These are phyloP conservation scores for Aviceda subcristata DNA, from an alignment of 2,113 vertebrate species.

Conservation along the genomic window DNA sequence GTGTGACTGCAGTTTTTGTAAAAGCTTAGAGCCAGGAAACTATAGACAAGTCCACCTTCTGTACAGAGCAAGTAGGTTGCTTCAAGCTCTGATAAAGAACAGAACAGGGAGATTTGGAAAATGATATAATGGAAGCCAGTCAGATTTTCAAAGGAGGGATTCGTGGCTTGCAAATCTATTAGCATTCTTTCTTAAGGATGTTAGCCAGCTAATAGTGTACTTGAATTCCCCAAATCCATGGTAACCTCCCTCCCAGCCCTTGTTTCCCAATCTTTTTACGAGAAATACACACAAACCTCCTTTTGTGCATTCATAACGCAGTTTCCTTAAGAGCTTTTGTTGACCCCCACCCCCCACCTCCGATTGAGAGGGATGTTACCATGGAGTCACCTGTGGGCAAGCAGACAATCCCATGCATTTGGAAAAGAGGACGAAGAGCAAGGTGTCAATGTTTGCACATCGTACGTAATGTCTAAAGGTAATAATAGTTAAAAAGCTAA, in stretches of 20 bases:
- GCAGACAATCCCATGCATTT: neutral
- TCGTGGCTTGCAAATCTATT: neutral
- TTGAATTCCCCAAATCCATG: neutral
- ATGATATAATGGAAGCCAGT: neutral
- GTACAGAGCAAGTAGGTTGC: neutral
- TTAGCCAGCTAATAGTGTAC: neutral
- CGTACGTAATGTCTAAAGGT: neutral
- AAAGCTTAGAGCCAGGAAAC: neutral
- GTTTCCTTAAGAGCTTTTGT: conserved; percentile 20
- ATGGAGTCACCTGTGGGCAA: conserved; percentile 36
- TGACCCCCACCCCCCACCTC: neutral
- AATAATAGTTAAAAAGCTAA: neutral
- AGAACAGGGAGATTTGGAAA: neutral
- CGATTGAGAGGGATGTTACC: conserved; percentile 6
- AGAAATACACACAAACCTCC: neutral
- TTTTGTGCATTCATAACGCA: neutral
- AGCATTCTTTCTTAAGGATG: neutral
- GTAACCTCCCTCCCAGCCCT: conserved; percentile 17
- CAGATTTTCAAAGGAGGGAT: neutral
- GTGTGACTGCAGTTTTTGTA: neutral
- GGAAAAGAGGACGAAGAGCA: neutral
- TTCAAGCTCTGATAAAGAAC: neutral
- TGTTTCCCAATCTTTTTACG: neutral
- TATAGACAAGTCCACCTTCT: neutral
- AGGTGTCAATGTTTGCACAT: neutral